These are phyloP conservation scores for Sympetrum striolatum DNA, from an alignment of 2,888 invertebrate genomes.

Conservation along the genomic window DNA sequence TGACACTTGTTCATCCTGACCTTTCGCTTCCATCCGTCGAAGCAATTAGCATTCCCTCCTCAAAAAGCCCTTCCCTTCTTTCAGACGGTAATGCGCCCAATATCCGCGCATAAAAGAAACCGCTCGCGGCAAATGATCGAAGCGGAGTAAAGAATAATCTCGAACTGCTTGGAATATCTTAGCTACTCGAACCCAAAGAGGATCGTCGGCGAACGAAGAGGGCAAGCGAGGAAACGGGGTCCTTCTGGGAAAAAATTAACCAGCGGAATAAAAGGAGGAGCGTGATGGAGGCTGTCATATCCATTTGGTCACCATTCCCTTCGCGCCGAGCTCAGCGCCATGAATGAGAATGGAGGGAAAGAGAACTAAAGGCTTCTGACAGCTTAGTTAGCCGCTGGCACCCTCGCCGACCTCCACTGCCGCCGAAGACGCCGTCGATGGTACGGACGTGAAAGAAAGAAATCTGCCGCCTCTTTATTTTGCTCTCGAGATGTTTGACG, in stretches of 20 bases:
- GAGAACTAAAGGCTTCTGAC: slow-evolving; percentile 1
- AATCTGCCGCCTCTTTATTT: not conserved
- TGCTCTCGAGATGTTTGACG: not conserved
- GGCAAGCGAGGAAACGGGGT: not conserved
- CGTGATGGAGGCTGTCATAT: slow-evolving; percentile 16
- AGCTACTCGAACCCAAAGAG: not conserved
- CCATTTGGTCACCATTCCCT: slow-evolving; percentile 17
- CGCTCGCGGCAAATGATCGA: not conserved
- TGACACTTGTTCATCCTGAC: not conserved
- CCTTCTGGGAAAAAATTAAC: slow-evolving; percentile 7
- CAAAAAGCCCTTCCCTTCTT: not conserved
- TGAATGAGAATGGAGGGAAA: slow-evolving; percentile 16
- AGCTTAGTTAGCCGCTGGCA: slow-evolving; percentile 29
- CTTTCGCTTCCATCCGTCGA: not conserved
- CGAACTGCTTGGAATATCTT: not conserved
- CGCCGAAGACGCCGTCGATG: not conserved
- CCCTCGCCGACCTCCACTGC: not conserved
- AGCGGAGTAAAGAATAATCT: not conserved
- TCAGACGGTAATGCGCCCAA: not conserved
- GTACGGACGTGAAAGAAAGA: no score
- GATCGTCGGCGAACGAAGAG: not conserved
- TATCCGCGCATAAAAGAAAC: not conserved
- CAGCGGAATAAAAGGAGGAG: not conserved
- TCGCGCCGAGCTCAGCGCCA: not conserved
- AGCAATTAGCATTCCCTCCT: slow-evolving; percentile 3